A percentile compares a stretch with the other conserved stretches of the same genome.
Conservation (phyloP, 2,113 vertebrate species). For the Bos javanicus region DNA sequence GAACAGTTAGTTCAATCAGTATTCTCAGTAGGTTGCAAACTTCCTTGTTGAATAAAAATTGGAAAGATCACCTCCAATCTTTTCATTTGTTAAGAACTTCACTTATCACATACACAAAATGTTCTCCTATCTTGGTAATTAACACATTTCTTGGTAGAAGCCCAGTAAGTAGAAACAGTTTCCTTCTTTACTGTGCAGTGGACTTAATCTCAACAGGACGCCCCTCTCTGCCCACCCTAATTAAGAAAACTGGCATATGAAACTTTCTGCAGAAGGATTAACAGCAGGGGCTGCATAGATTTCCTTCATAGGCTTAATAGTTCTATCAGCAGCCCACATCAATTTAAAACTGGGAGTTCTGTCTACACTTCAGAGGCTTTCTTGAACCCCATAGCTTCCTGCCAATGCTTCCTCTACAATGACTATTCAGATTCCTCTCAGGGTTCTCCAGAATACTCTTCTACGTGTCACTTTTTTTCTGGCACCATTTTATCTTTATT, state of each 20-base stretch:
- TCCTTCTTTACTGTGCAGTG: conserved; percentile 44
- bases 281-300: conserved; percentile 53
- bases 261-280: conserved; percentile 62
- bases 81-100: conserved; percentile 40
- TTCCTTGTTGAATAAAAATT: conserved; percentile 17
- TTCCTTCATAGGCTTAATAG: conserved; percentile 49
- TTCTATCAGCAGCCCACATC: conserved; percentile 23
- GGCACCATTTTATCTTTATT: neutral
- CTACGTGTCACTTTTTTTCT: neutral
- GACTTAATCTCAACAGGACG: conserved; percentile 58
- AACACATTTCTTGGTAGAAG: conserved; percentile 55
- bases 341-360: conserved; percentile 22
- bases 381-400: neutral
- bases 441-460: neutral
- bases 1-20: conserved; percentile 31
- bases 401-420: neutral
- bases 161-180: conserved; percentile 44
- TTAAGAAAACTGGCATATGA: conserved; percentile 63
- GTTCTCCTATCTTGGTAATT: conserved; percentile 32
- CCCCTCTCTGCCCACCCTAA: conserved; percentile 54
- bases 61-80: conserved; percentile 14
- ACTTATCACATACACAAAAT: conserved; percentile 23
- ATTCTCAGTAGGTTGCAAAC: neutral
- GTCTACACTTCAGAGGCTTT: neutral
- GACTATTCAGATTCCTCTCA: neutral